Percentiles rank a stretch among this genome's conserved stretches.
Conservation (phyloP, 2,113 vertebrate genomes). For the Cololabis saira region DNA sequence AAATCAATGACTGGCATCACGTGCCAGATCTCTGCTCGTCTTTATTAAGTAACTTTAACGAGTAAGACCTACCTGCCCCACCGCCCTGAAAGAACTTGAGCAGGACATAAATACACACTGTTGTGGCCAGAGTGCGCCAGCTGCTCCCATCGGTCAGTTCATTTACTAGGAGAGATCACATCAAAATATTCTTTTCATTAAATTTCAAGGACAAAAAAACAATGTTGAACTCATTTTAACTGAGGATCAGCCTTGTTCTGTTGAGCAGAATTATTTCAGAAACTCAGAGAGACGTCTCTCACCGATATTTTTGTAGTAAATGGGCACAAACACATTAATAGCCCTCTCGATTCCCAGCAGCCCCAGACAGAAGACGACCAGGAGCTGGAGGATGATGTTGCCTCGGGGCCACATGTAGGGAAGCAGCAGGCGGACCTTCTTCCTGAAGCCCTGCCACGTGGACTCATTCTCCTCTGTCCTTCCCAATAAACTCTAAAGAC, state of each 20-base stretch:
- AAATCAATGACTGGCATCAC: neutral
- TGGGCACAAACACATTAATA: constrained; percentile 93
- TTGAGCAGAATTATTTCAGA: no score
- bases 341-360: constrained; percentile 89
- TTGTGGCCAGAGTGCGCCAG: constrained; percentile 86
- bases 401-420: constrained; percentile 92
- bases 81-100: constrained; percentile 95
- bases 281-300: constrained; percentile 30
- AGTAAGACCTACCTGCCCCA: constrained; percentile 85
- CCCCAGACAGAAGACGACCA: constrained; percentile 89
- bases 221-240: neutral
- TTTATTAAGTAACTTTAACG: no score
- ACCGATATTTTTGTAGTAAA: constrained; percentile 95
- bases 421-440: constrained; percentile 88
- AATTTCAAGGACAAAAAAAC: no score
- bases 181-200: no score
- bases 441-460: constrained; percentile 88
- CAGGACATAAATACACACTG: constrained; percentile 87
- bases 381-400: constrained; percentile 84
- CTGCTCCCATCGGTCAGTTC: constrained; percentile 82
- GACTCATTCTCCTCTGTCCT: constrained; percentile 69
- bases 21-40: neutral
- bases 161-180: constrained; percentile 82
- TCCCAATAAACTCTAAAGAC: constrained; percentile 75
- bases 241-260: neutral